Base-by-base conservation (phyloP, 2,113 vertebrate species). In the Sakesphorus luctuosus region DNA sequence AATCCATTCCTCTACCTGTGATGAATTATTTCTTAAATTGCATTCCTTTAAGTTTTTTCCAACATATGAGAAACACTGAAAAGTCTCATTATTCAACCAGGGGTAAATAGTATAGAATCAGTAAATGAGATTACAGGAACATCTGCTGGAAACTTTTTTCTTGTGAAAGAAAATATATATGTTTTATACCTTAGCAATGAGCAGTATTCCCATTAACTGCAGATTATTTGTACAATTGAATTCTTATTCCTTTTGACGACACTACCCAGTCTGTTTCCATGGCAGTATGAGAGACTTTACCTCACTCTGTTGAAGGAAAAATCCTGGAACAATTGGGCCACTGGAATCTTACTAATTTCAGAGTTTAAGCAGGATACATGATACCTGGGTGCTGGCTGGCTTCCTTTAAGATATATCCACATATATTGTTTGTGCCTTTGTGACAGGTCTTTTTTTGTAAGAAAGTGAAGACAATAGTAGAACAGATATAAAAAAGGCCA, bases 71-170 rank as follows among this genome's bases (percentile, higher is more conserved):
- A 59, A 93, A 59, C 59, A 79, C 33, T 63, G 63, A 83, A 71
- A 78, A 91, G 46, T 88, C 40, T 53, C 90, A 43, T 86, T 74
- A 76, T 81, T 53, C 44, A 86, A 58, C 66, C 0, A 0, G 33
- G 9, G 28, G 31, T 52, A 78, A 94, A 87, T 11, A 53, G 24
- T 18, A 81, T 16, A 88, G 72, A 83, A 88, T 40, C 38, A 88
- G 40, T 81, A 95, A 94, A 80, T 6, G 87, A 40, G 74, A 91
- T 96, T 94, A 94, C 49, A 82, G 67, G 52, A 89, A 86, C 72
- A 91, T 87, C 90, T 86, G 72, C 87, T 87, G 81, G 56, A 85
- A 89, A 87, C 16, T 44, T 87, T 84, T 90, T 92, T 72, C 46
- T 65, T 62, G 59, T 29, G 20, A 69, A 87, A 43, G 40, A 43